Percentiles rank a stretch among this genome's conserved stretches.
phyloP scores from a whole-genome alignment of 2,113 vertebrate genomes.

The Rhinoptilus africanus region DNA sequence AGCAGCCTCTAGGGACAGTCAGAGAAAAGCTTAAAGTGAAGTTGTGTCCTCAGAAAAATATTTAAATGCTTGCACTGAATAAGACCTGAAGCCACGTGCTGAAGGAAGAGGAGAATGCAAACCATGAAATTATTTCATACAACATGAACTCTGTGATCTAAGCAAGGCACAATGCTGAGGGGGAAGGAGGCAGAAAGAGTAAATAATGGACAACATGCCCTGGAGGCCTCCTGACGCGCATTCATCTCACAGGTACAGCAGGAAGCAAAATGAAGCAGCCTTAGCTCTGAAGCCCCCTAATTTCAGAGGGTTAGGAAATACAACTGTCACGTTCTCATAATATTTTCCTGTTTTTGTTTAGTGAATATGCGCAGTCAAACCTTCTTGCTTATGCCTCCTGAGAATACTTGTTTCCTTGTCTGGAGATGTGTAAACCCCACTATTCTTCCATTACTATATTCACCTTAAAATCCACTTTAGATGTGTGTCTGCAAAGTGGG shows the following conservation, averaged over 20 bases:
- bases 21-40: background rate
- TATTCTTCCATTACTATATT: background rate
- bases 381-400: background rate
- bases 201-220: background rate
- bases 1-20: background rate
- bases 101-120: background rate
- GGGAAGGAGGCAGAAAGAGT: background rate
- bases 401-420: background rate
- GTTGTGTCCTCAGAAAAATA: background rate
- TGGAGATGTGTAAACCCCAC: background rate
- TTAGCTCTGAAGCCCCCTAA: background rate
- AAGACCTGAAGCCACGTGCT: background rate
- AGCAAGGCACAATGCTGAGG: background rate
- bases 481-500: background rate
- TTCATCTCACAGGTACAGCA: background rate
- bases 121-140: background rate
- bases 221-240: background rate
- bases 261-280: background rate
- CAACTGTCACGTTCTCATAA: background rate
- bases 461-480: background rate
- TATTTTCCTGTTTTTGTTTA: background rate
- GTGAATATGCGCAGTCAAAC: background rate
- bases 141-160: background rate
- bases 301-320: background rate
- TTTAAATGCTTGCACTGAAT: background rate